Conservation (phyloP, 30 jellyfish, hydroid and myxozoan genomes). For the Hydractinia echinata region DNA sequence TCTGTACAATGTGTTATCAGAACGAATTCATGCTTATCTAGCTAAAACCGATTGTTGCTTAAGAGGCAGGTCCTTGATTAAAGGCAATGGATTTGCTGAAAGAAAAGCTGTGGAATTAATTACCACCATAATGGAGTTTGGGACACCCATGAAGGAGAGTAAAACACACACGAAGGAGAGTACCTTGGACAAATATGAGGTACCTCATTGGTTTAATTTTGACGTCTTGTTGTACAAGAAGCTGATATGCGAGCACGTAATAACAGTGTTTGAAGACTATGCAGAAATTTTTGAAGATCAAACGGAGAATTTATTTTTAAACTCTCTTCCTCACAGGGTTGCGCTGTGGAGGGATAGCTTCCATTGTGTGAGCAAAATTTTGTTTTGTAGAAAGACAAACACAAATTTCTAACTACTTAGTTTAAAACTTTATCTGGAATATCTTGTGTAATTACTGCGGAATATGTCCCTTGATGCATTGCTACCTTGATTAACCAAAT, state of each 20-base stretch:
- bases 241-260: background rate
- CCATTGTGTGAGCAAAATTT: too few relatives aligned
- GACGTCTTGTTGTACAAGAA: background rate
- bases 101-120: background rate
- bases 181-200: background rate
- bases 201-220: background rate
- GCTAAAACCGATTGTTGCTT: background rate
- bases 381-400: too few relatives aligned
- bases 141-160: background rate
- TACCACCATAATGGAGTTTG: background rate
- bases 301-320: too few relatives aligned
- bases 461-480: too few relatives aligned
- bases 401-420: too few relatives aligned
- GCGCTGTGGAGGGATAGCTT: too few relatives aligned
- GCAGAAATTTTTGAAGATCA: background rate
- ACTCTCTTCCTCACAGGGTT: too few relatives aligned
- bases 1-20: background rate
- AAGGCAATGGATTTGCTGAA: constrained; percentile 7
- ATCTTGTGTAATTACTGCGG: too few relatives aligned
- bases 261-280: background rate
- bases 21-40: background rate
- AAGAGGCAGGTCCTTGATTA: background rate
- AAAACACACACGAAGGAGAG: too few relatives aligned
- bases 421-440: too few relatives aligned
- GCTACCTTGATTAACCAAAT: too few relatives aligned